A percentile compares a stretch with the other conserved stretches of the same genome.
Conservation (phyloP, 1,140 invertebrate species). For the Dendroctonus valens region DNA sequence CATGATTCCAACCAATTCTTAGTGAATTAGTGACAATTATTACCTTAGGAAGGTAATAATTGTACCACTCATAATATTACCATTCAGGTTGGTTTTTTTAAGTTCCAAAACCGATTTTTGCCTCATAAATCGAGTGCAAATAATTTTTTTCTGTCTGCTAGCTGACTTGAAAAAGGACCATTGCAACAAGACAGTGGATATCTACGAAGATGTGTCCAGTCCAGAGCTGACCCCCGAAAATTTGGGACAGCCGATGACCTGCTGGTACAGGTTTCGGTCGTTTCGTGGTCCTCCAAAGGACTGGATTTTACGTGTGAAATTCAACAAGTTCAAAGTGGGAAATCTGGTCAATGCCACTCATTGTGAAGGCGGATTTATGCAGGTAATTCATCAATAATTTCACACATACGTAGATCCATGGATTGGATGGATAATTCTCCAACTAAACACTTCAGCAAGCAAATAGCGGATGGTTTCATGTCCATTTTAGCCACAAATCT, state of each 20-base stretch:
- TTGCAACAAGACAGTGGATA: constrained; percentile 90
- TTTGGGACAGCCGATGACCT: constrained; percentile 78
- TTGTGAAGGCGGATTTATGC: constrained; percentile 81
- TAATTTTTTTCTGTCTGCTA: constrained; percentile 48
- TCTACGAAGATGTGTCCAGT: constrained; percentile 85
- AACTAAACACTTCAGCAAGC: too few species aligned
- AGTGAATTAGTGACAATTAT: background rate
- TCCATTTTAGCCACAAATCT: too few species aligned
- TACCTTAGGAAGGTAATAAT: too few species aligned
- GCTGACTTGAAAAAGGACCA: constrained; percentile 70
- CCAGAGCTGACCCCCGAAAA: constrained; percentile 80
- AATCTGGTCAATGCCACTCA: constrained; percentile 80
- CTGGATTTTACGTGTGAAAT: constrained; percentile 84
- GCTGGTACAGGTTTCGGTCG: constrained; percentile 83
- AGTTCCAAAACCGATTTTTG: background rate
- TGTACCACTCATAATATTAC: too few species aligned
- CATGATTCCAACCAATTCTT: background rate
- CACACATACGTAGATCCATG: too few species aligned
- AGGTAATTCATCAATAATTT: constrained; percentile 57
- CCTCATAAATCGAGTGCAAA: background rate
- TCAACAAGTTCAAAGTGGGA: constrained; percentile 91
- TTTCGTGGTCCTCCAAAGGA: constrained; percentile 79
- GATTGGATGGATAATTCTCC: too few species aligned
- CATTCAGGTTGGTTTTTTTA: background rate
- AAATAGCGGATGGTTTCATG: too few species aligned